These are phyloP conservation scores for Psylliodes chrysocephalus DNA, from an alignment of 2,888 invertebrate genomes.

Conservation along the genomic window DNA sequence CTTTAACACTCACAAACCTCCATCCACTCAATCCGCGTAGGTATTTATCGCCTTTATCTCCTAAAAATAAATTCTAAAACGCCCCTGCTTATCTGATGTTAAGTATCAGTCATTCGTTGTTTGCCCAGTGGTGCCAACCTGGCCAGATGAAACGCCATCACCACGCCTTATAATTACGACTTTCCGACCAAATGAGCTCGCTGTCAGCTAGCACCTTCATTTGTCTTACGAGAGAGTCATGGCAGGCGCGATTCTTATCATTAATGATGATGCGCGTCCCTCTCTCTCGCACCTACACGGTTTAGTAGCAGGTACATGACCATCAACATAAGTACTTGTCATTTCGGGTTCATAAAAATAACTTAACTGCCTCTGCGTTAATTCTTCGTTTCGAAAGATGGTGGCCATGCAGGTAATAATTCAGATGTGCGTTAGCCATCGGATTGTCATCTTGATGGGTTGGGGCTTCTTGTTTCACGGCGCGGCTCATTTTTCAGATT, in stretches of 20 bases:
- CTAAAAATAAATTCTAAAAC: constrained; percentile 19
- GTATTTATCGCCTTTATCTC: constrained; percentile 6
- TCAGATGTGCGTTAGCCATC: constrained; percentile 39
- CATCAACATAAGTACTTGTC: constrained; percentile 59
- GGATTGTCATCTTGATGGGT: constrained; percentile 47
- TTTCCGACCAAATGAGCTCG: constrained; percentile 66
- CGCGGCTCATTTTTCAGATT: constrained; percentile 26
- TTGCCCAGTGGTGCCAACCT: constrained; percentile 57
- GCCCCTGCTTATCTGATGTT: constrained; percentile 33
- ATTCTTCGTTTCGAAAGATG: constrained; percentile 40
- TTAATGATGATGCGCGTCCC: constrained; percentile 58
- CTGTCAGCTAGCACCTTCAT: constrained; percentile 66
- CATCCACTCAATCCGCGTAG: background rate
- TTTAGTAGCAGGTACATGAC: constrained; percentile 54
- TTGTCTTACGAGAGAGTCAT: constrained; percentile 61
- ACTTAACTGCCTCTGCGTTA: constrained; percentile 50
- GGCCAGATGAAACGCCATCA: constrained; percentile 50
- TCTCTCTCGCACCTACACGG: constrained; percentile 52
- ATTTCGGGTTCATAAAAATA: constrained; percentile 58
- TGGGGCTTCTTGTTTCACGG: constrained; percentile 40
- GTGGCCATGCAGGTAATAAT: constrained; percentile 33
- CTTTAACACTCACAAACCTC: constrained; percentile 19
- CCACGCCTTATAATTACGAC: constrained; percentile 67
- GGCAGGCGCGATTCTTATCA: constrained; percentile 61
- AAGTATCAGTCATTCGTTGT: constrained; percentile 51